phyloP scores from a whole-genome alignment of 2,888 invertebrate species.

The Aplocera efformata region DNA sequence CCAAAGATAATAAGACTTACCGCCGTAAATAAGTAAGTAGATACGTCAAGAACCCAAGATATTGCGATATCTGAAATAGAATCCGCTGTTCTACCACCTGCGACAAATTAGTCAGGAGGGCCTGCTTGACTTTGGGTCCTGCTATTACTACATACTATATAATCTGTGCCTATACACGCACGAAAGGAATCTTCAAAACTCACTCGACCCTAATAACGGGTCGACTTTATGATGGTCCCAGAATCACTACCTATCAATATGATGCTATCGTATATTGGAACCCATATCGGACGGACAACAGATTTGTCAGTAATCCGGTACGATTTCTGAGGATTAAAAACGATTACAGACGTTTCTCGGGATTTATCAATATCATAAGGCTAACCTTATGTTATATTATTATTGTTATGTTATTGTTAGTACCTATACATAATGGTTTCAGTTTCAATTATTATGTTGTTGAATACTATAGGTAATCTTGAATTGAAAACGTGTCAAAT shows the following conservation, averaged over 20 bases:
- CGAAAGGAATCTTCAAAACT: slow-evolving; percentile 42
- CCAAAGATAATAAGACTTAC: slow-evolving; percentile 17
- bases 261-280: slow-evolving; percentile 22
- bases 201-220: slow-evolving; percentile 42
- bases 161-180: slow-evolving; percentile 21
- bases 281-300: slow-evolving; percentile 14
- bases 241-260: slow-evolving; percentile 36
- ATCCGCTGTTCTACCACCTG: slow-evolving; percentile 35
- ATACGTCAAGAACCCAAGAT: slow-evolving; percentile 21
- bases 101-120: slow-evolving; percentile 43
- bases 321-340: slow-evolving; percentile 9
- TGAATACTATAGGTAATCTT: too few species aligned
- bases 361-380: slow-evolving; percentile 1
- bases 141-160: slow-evolving; percentile 15
- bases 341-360: slow-evolving; percentile 16
- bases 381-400: neutral
- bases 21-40: slow-evolving; percentile 32
- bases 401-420: too few species aligned
- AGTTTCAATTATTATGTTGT: too few species aligned
- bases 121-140: slow-evolving; percentile 19
- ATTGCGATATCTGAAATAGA: slow-evolving; percentile 34
- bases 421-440: too few species aligned
- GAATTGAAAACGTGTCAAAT: too few species aligned
- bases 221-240: slow-evolving; percentile 33
- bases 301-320: slow-evolving; percentile 19